phyloP scores from a whole-genome alignment of 2,797 vertebrate species.

The Tragelaphus oryx region DNA sequence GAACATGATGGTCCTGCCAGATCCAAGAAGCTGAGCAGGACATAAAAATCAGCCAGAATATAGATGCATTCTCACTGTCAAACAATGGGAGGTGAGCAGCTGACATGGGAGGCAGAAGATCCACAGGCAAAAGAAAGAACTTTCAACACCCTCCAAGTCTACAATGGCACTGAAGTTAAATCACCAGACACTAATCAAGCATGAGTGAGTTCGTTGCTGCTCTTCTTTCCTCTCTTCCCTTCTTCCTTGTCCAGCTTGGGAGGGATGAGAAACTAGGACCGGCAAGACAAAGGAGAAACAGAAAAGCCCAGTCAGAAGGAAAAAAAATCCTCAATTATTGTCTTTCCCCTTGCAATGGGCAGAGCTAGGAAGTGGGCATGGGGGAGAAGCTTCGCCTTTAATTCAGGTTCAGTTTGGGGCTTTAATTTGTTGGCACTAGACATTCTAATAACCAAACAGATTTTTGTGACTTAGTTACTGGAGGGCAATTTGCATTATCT shows the following conservation, averaged over 20 bases:
- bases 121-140: background rate
- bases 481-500: background rate
- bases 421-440: background rate
- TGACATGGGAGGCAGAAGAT: background rate
- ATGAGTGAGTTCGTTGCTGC: background rate
- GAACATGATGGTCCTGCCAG: background rate
- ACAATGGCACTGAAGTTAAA: background rate
- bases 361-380: background rate
- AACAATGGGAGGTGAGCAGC: background rate
- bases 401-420: background rate
- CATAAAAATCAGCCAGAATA: background rate
- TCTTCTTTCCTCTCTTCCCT: background rate
- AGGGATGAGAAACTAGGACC: background rate
- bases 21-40: background rate
- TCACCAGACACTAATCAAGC: background rate
- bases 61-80: background rate
- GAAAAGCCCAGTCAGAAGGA: background rate
- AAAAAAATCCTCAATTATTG: background rate
- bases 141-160: background rate
- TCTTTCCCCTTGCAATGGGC: background rate
- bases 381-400: background rate
- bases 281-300: background rate
- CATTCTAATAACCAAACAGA: background rate
- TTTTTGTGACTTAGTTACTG: background rate
- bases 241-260: background rate